Percentiles rank a stretch among this genome's conserved stretches.
These are phyloP conservation scores for Triplophysa rosa DNA, from an alignment of 2,113 vertebrate genomes.

Conservation along the genomic window DNA sequence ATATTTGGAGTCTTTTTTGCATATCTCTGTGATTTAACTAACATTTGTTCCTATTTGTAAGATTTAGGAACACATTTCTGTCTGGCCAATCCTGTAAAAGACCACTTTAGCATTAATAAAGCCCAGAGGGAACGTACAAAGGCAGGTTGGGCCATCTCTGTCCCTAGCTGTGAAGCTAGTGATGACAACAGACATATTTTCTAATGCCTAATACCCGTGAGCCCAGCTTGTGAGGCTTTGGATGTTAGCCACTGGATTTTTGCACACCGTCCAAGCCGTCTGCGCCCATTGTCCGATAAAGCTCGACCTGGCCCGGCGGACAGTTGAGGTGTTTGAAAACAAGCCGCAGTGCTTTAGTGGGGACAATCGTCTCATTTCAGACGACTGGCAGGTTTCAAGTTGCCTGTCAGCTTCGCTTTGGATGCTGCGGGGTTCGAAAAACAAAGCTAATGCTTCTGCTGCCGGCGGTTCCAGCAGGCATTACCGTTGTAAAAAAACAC, in stretches of 20 bases:
- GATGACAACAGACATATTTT: slow-evolving; percentile 51
- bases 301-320: background rate
- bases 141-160: background rate
- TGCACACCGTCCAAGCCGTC: slow-evolving; percentile 50
- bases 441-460: slow-evolving; percentile 67
- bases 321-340: slow-evolving; percentile 59
- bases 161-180: slow-evolving; percentile 47
- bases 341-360: slow-evolving; percentile 57
- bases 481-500: slow-evolving; percentile 22
- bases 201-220: slow-evolving; percentile 53
- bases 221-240: slow-evolving; percentile 54
- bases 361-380: slow-evolving; percentile 69
- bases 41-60: background rate
- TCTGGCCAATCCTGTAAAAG: slow-evolving; percentile 15
- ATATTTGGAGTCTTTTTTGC: slow-evolving; percentile 11
- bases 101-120: slow-evolving; percentile 46
- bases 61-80: slow-evolving; percentile 9
- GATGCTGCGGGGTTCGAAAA: slow-evolving; percentile 61
- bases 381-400: slow-evolving; percentile 62
- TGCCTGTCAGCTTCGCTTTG: slow-evolving; percentile 74
- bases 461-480: slow-evolving; percentile 47
- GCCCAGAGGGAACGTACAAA: slow-evolving; percentile 36
- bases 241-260: slow-evolving; percentile 55
- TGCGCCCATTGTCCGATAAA: slow-evolving; percentile 53
- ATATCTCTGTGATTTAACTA: background rate